Conservation (phyloP, 1,140 invertebrate species). For the Drosophila nigrodunni region DNA sequence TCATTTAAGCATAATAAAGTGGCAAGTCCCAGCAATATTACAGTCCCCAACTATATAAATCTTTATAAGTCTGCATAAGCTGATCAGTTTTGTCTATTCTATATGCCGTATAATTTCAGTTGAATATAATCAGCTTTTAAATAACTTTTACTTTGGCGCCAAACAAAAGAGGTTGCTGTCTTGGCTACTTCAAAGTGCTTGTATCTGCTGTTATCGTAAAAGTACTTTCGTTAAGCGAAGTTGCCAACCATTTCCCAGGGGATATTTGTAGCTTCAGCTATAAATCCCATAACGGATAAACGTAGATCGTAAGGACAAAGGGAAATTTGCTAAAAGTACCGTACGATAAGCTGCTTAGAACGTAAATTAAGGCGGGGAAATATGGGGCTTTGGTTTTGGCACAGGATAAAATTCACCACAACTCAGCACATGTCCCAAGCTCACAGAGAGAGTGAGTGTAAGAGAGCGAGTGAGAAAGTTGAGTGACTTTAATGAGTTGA, state of each 20-base stretch:
- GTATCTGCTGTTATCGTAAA: background rate
- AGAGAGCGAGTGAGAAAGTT: background rate
- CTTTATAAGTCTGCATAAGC: background rate
- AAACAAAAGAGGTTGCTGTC: background rate
- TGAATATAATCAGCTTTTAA: background rate
- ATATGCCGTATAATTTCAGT: too few species aligned
- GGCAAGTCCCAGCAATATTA: background rate
- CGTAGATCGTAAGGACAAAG: conserved; percentile 1
- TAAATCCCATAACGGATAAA: background rate
- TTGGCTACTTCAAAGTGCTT: background rate
- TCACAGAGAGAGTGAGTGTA: background rate
- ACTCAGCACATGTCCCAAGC: conserved; percentile 1
- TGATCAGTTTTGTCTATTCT: background rate
- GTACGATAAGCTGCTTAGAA: conserved; percentile 6
- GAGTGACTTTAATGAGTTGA: background rate
- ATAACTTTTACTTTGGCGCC: background rate
- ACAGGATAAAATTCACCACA: background rate
- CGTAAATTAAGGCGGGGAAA: background rate
- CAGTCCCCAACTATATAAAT: background rate
- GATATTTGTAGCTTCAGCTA: background rate
- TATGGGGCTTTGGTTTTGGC: background rate
- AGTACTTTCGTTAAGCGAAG: background rate
- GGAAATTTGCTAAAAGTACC: conserved; percentile 16
- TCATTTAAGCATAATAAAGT: conserved; percentile 5
- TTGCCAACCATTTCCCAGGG: background rate